Evolutionary conservation across 2,797 vertebrate species (phyloP).

Genomic region (Spinus pinus): DNA sequence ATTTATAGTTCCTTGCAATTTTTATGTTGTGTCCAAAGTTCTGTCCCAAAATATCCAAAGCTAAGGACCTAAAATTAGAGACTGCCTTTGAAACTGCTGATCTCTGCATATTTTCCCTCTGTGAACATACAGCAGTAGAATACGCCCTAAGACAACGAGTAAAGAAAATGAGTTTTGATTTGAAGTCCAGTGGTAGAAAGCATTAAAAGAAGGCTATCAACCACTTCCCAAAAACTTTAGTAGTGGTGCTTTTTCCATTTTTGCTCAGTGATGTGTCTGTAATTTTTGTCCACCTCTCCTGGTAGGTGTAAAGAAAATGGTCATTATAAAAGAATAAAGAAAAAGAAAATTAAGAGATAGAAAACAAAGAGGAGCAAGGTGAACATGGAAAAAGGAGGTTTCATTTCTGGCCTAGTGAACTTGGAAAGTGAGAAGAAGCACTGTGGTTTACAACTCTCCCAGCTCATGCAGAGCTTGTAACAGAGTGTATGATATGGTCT

Average conservation of each 20-base stretch:
- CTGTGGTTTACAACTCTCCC: not conserved
- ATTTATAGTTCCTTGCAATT: conserved; percentile 41
- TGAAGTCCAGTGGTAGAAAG: not conserved
- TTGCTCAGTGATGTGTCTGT: not conserved
- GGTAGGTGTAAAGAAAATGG: not conserved
- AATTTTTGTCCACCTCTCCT: not conserved
- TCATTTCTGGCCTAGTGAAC: not conserved
- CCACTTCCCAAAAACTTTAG: not conserved
- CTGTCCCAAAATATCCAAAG: conserved; percentile 47
- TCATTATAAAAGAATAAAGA: rapidly evolving
- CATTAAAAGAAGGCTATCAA: not conserved
- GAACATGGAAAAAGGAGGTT: not conserved
- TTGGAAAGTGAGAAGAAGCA: not conserved
- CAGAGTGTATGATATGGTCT: rapidly evolving
- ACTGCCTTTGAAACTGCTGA: conserved; percentile 52
- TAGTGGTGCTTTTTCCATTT: not conserved
- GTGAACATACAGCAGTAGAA: conserved; percentile 20
- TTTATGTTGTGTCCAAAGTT: conserved; percentile 12
- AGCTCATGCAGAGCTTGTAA: not conserved
- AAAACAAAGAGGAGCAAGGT: not conserved
- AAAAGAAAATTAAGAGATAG: rapidly evolving
- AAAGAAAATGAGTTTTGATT: not conserved
- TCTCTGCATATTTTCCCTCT: conserved; percentile 30
- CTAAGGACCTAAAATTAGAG: conserved; percentile 64
- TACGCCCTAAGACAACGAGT: conserved; percentile 9